A percentile compares a stretch with the other conserved stretches of the same genome.
Conservation (phyloP, 2,113 vertebrate genomes). For the Prolemur simus region DNA sequence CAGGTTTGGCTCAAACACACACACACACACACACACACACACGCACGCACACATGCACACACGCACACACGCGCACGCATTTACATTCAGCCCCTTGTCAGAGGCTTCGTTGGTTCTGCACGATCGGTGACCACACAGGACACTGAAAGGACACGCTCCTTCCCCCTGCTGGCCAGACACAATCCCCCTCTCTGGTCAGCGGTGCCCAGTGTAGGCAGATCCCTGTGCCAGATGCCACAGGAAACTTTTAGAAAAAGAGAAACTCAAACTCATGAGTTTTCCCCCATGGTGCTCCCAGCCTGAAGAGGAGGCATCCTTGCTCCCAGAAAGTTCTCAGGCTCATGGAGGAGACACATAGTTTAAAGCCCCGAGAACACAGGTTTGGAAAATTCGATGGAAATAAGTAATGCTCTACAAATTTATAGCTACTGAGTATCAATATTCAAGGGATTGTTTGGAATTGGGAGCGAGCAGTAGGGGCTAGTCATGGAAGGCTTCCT, state of each 20-base stretch:
- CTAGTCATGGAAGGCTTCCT: slow-evolving; percentile 36
- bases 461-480: not conserved
- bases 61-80: not conserved
- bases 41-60: not conserved
- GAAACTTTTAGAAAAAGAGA: not conserved
- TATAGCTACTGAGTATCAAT: not conserved
- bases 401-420: not conserved
- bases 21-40: not conserved
- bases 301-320: not conserved
- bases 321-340: not conserved
- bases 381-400: not conserved
- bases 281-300: not conserved
- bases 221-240: not conserved
- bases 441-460: slow-evolving; percentile 9
- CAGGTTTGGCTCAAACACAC: slow-evolving; percentile 71
- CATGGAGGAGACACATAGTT: not conserved
- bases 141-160: not conserved
- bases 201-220: not conserved
- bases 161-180: not conserved
- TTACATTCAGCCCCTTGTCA: not conserved
- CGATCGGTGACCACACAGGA: not conserved
- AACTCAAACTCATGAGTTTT: not conserved
- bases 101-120: not conserved
- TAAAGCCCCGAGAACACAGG: not conserved
- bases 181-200: not conserved